A percentile compares a stretch with the other conserved stretches of the same genome.
These are phyloP conservation scores for Diadophis punctatus DNA, from an alignment of 2,113 vertebrate species.

Conservation along the genomic window DNA sequence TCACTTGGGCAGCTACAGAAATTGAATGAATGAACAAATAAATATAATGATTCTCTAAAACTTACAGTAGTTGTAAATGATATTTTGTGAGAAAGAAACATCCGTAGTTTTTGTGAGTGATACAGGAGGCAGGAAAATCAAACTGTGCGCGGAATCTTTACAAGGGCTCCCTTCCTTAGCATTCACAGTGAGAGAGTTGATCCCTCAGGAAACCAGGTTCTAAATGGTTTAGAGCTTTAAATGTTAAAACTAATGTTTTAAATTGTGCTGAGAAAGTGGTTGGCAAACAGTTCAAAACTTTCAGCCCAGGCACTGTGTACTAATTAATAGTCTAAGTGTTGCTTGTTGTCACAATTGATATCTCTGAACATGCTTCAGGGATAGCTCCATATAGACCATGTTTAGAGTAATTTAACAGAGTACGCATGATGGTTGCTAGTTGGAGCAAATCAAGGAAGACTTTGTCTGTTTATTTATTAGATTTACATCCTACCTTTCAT, in stretches of 20 bases:
- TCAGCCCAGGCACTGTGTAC: background rate
- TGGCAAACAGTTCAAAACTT: background rate
- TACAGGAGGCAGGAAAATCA: background rate
- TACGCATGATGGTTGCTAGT: background rate
- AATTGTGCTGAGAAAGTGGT: background rate
- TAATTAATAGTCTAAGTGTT: background rate
- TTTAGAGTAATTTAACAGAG: background rate
- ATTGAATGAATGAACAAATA: background rate
- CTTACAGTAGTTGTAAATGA: background rate
- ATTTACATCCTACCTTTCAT: background rate
- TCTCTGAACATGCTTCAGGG: background rate
- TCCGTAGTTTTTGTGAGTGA: background rate
- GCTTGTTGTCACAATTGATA: background rate
- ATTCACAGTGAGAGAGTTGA: background rate
- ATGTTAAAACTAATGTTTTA: background rate
- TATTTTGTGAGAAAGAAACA: background rate
- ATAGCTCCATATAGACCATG: background rate
- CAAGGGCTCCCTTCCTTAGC: background rate
- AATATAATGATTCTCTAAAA: background rate
- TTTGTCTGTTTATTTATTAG: background rate
- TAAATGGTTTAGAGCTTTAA: background rate
- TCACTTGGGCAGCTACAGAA: background rate
- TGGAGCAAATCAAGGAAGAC: background rate
- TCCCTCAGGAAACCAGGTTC: background rate
- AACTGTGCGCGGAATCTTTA: background rate